phyloP scores from a whole-genome alignment of 2,797 vertebrate genomes.

The Apogon hyalosoma region DNA sequence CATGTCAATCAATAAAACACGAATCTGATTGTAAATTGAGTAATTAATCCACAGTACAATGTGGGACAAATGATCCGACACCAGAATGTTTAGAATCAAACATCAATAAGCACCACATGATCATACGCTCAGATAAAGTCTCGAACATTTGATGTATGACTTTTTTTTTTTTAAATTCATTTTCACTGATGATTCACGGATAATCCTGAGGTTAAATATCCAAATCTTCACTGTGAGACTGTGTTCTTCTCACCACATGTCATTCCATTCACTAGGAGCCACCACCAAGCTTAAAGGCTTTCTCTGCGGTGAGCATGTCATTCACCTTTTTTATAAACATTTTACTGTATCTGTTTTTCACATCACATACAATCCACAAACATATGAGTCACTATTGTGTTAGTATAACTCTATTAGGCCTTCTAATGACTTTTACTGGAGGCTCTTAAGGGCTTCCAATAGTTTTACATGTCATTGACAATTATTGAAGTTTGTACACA shows the following conservation, averaged over 20 bases:
- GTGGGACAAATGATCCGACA: constrained; percentile 54
- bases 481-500: constrained; percentile 57
- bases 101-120: constrained; percentile 15
- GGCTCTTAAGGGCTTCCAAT: constrained; percentile 51
- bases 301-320: constrained; percentile 67
- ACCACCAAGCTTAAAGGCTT: constrained; percentile 63
- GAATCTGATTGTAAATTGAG: constrained; percentile 42
- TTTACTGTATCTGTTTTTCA: not conserved
- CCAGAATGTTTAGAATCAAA: constrained; percentile 45
- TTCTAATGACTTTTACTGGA: constrained; percentile 55
- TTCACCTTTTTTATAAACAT: constrained; percentile 7
- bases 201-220: constrained; percentile 8
- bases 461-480: constrained; percentile 48
- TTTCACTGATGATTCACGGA: constrained; percentile 27
- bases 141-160: constrained; percentile 1
- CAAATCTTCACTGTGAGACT: constrained; percentile 14
- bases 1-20: constrained; percentile 60
- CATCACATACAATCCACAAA: not conserved
- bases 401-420: constrained; percentile 43
- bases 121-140: constrained; percentile 13
- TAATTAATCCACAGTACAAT: constrained; percentile 35
- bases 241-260: constrained; percentile 42
- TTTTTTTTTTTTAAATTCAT: not conserved
- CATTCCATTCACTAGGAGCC: constrained; percentile 71
- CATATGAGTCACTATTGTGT: constrained; percentile 24